These are phyloP conservation scores for Pygoscelis antarcticus DNA, from an alignment of 2,113 vertebrate genomes.

Conservation along the genomic window DNA sequence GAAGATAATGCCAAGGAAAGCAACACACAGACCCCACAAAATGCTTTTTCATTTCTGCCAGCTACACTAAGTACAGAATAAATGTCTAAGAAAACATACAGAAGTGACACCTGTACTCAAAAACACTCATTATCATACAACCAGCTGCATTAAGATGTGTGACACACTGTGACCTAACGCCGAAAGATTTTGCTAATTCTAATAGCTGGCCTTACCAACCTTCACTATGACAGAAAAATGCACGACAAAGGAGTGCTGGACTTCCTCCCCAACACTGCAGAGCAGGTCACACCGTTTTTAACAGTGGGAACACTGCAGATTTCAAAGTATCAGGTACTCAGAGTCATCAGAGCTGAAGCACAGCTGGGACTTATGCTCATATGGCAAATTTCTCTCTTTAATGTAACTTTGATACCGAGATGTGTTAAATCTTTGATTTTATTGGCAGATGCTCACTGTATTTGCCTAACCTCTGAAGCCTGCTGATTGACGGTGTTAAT, in stretches of 20 bases:
- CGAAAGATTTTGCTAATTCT: not conserved
- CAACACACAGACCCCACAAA: not conserved
- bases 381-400: constrained; percentile 17
- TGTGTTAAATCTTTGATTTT: constrained; percentile 52
- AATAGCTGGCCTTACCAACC: not conserved
- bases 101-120: not conserved
- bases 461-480: constrained; percentile 63
- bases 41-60: not conserved
- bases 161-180: not conserved
- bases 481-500: constrained; percentile 65
- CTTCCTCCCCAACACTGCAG: not conserved
- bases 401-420: constrained; percentile 32
- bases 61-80: not conserved
- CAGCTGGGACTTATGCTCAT: not conserved
- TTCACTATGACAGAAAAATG: fast-evolving
- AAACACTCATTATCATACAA: not conserved
- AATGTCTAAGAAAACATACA: not conserved
- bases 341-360: not conserved
- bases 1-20: not conserved
- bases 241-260: not conserved
- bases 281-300: not conserved
- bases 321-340: not conserved
- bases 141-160: not conserved
- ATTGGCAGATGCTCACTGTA: constrained; percentile 58
- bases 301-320: not conserved